Percentiles rank a stretch among this genome's conserved stretches.
Evolutionary conservation across 2,888 invertebrate species (phyloP).

Genomic region (Hirtodrosophila duncani): DNA sequence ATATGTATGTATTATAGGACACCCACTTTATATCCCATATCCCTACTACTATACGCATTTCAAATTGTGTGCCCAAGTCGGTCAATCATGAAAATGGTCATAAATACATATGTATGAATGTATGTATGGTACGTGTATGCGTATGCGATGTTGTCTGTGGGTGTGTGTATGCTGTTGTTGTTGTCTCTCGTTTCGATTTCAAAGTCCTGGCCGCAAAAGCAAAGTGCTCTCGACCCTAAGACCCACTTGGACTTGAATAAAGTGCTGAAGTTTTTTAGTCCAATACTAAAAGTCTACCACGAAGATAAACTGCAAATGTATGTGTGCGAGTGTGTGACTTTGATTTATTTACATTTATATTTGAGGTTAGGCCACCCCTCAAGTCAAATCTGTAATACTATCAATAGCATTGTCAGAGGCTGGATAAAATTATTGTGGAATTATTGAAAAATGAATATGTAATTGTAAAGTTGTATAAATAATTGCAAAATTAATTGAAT

Average conservation of each 20-base stretch:
- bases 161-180: conserved; percentile 16
- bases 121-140: conserved; percentile 16
- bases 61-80: conserved; percentile 41
- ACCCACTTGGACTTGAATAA: conserved; percentile 35
- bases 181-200: conserved; percentile 43
- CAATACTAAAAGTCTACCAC: conserved; percentile 19
- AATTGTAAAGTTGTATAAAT: too few species aligned
- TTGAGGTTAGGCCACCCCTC: conserved; percentile 4
- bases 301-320: conserved; percentile 15
- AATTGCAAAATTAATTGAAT: too few species aligned
- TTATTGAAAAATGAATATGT: too few species aligned
- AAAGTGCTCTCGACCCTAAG: conserved; percentile 4
- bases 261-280: conserved; percentile 38
- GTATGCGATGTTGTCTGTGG: conserved; percentile 17
- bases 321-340: conserved; percentile 8
- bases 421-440: too few species aligned
- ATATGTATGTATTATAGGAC: conserved; percentile 41
- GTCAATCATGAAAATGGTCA: conserved; percentile 66
- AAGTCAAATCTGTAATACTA: conserved; percentile 1
- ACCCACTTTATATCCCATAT: conserved; percentile 7
- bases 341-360: conserved; percentile 15
- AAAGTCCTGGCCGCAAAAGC: conserved; percentile 36
- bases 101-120: conserved; percentile 39
- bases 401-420: not conserved
- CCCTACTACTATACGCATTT: conserved; percentile 15